phyloP scores from a whole-genome alignment of 2,888 invertebrate species.

The Cremastobaeus sp. region DNA sequence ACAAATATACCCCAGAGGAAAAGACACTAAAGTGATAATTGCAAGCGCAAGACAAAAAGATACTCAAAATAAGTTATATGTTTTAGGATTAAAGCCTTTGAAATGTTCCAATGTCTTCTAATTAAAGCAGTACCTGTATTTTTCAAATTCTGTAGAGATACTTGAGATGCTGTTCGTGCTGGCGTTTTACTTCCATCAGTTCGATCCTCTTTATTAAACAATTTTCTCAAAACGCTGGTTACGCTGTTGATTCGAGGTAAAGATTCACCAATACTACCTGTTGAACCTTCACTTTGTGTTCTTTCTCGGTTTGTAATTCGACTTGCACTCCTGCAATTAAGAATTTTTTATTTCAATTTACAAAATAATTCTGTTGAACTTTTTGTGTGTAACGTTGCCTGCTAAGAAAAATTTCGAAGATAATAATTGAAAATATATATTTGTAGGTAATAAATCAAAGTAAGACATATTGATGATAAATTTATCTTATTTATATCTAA shows the following conservation, averaged over 20 bases:
- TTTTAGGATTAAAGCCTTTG: too few species aligned
- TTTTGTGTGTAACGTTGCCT: too few species aligned
- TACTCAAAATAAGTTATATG: too few species aligned
- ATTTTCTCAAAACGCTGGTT: slow-evolving; percentile 86
- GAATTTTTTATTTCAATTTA: slow-evolving; percentile 1
- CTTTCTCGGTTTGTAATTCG: slow-evolving; percentile 75
- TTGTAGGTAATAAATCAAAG: too few species aligned
- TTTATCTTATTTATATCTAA: too few species aligned
- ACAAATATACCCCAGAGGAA: too few species aligned
- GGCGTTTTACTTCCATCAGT: slow-evolving; percentile 80
- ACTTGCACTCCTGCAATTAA: slow-evolving; percentile 70
- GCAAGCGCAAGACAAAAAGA: too few species aligned
- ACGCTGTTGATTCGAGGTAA: slow-evolving; percentile 87
- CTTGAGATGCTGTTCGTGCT: slow-evolving; percentile 76
- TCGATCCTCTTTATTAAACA: slow-evolving; percentile 87
- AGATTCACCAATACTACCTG: slow-evolving; percentile 79
- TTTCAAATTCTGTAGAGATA: slow-evolving; percentile 69
- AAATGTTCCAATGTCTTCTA: too few species aligned
- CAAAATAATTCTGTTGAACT: too few species aligned
- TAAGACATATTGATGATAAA: too few species aligned
- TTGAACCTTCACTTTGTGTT: slow-evolving; percentile 72
- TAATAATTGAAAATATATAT: too few species aligned
- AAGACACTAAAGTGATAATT: too few species aligned
- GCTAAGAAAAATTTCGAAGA: neutral
- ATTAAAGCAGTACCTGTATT: slow-evolving; percentile 75